Base-by-base conservation (phyloP, 1,140 invertebrate genomes). In the Colletes gigas region DNA sequence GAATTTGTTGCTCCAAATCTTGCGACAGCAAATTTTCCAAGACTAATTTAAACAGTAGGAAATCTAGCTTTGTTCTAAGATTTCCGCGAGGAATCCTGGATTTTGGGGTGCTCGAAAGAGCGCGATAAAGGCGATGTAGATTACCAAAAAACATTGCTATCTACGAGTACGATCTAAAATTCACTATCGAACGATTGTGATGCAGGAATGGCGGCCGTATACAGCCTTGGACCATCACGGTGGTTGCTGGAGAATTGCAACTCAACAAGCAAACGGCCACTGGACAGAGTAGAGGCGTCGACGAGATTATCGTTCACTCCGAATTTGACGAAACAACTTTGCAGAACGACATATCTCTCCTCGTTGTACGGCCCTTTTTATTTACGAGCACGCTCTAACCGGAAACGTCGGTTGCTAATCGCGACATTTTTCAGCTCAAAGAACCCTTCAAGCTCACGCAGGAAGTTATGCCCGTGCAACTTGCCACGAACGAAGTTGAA, bases 291-390 rank as follows among this genome's bases (percentile, higher is more conserved):
- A 83, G 83, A 4, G 54, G 69, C 4, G 89, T 91, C 4, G 5
- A 55, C 0, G 44, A 70, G 6, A 63, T 90, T 41, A 47, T 65
- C 4, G 19, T 91, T 19, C 90, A 92, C 74, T 70, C 80, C 1
- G 0, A 77, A 0, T 92, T 83, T 21, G 10, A 87, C 47, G 1
- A 1, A 0, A 0, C 0, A 0, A 91, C 74, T 15, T 80, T 88
- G 17, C 41, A 87, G 15, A 90, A 92, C 52, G 92, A 92, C 50
- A 65, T 91, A n/a, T 84, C 90, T 3, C 17, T 92, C 52, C 70
- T 92, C 8, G 10, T 67, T 72, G 91, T 92, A 88, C 41, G 83
- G 66, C 54, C 10, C 19, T 1, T 60, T n/a, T 41, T 15, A n/a
- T 55, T n/a, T 4, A 54, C 19, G 0, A 3, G 30, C 30, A 62